A percentile compares a stretch with the other conserved stretches of the same genome.
These are phyloP conservation scores for Metacarcinus magister DNA, from an alignment of 2,888 invertebrate genomes.

Conservation along the genomic window DNA sequence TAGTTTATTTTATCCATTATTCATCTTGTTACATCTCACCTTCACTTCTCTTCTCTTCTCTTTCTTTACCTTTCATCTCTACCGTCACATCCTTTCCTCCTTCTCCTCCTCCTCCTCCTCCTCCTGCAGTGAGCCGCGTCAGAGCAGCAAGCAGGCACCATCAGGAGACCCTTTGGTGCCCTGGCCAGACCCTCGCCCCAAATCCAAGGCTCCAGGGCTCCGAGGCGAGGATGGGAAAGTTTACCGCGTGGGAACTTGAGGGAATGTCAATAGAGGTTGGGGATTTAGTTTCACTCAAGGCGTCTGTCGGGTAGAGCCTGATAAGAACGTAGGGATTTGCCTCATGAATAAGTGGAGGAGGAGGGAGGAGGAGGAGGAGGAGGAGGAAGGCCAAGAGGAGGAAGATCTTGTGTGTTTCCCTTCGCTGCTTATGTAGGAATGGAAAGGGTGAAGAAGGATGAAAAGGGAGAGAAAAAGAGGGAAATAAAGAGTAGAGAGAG, in stretches of 20 bases:
- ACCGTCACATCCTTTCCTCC: neutral
- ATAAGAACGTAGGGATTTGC: slow-evolving; percentile 18
- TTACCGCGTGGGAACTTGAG: slow-evolving; percentile 34
- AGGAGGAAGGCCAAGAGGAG: neutral
- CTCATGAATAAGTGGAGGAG: neutral
- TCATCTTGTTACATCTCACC: neutral
- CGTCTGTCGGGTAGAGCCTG: slow-evolving; percentile 1
- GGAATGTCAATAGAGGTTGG: neutral
- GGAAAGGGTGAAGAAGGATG: neutral
- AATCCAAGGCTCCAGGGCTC: neutral
- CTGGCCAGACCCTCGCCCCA: neutral
- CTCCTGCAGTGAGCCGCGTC: neutral
- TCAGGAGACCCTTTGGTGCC: neutral
- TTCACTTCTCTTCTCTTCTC: neutral
- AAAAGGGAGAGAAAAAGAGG: neutral
- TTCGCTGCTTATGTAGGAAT: neutral
- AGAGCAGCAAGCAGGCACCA: neutral
- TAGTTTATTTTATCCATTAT: neutral
- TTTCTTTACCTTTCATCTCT: neutral
- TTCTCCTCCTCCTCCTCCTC: neutral
- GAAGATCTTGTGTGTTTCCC: neutral
- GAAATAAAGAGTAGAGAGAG: neutral
- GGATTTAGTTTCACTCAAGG: slow-evolving; percentile 34
- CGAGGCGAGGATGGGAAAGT: slow-evolving; percentile 34
- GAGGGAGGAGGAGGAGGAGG: neutral